phyloP scores from a whole-genome alignment of 2,888 invertebrate species.

The Metacarcinus magister region DNA sequence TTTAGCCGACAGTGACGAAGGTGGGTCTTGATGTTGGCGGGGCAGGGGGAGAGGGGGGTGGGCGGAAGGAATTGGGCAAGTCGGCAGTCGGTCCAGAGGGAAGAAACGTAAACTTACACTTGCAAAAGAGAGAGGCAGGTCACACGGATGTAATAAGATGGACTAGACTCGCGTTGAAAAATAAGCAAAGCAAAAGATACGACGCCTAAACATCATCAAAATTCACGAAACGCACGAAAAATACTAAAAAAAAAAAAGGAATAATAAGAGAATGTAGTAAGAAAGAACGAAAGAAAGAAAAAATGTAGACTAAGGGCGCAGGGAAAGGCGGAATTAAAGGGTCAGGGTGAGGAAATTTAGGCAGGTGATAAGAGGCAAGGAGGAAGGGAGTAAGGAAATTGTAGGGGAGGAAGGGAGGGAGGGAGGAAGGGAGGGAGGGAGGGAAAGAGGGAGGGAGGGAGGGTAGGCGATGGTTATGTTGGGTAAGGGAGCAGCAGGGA shows the following conservation, averaged over 20 bases:
- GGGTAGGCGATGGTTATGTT: neutral
- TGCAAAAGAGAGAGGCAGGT: neutral
- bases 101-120: neutral
- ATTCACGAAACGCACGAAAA: neutral
- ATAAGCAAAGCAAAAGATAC: neutral
- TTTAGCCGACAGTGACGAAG: conserved; percentile 17
- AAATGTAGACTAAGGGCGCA: neutral
- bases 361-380: conserved; percentile 48
- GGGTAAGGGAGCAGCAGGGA: neutral
- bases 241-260: neutral
- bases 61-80: neutral
- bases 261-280: neutral
- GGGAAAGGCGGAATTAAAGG: conserved; percentile 3
- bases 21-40: conserved; percentile 39
- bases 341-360: conserved; percentile 33
- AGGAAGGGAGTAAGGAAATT: conserved; percentile 59
- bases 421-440: neutral
- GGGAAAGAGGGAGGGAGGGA: neutral
- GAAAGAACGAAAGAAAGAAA: neutral
- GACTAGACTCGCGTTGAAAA: neutral
- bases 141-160: neutral
- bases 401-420: neutral
- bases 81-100: neutral
- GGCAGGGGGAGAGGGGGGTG: neutral
- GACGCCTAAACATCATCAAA: neutral